phyloP scores from a whole-genome alignment of 2,113 vertebrate species.

The Okapia johnstoni region DNA sequence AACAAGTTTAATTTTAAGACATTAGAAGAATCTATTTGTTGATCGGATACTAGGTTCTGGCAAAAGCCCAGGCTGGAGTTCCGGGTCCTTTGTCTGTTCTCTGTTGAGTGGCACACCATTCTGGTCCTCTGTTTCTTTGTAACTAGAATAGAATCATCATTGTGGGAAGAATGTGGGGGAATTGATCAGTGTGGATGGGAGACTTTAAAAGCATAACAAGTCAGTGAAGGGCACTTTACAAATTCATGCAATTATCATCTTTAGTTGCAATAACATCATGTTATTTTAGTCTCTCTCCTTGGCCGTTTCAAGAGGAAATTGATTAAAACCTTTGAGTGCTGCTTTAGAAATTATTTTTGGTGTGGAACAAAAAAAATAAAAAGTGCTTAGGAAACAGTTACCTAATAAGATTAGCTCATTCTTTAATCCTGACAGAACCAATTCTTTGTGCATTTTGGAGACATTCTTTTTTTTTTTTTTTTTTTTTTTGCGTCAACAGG shows the following conservation, averaged over 20 bases:
- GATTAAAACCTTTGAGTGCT: conserved; percentile 48
- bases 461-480: not conserved
- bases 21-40: not conserved
- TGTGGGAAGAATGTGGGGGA: not conserved
- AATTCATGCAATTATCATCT: conserved; percentile 34
- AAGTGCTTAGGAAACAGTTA: conserved; percentile 44
- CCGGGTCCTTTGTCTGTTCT: conserved; percentile 7
- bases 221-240: conserved; percentile 36
- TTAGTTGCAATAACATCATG: not conserved
- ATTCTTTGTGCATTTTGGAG: not conserved
- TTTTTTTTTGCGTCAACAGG: not conserved
- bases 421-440: not conserved
- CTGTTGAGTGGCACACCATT: not conserved
- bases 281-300: conserved; percentile 59
- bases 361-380: not conserved
- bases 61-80: not conserved
- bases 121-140: conserved; percentile 22
- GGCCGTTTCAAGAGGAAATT: conserved; percentile 41
- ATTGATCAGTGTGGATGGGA: conserved; percentile 12
- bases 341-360: conserved; percentile 42
- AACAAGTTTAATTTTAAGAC: not conserved
- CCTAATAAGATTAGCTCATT: conserved; percentile 38
- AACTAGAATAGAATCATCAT: conserved; percentile 26
- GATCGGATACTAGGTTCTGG: not conserved
- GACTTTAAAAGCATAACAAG: conserved; percentile 39